Evolutionary conservation across 2,888 invertebrate species (phyloP).

Genomic region (Epirrhoe alternata): DNA sequence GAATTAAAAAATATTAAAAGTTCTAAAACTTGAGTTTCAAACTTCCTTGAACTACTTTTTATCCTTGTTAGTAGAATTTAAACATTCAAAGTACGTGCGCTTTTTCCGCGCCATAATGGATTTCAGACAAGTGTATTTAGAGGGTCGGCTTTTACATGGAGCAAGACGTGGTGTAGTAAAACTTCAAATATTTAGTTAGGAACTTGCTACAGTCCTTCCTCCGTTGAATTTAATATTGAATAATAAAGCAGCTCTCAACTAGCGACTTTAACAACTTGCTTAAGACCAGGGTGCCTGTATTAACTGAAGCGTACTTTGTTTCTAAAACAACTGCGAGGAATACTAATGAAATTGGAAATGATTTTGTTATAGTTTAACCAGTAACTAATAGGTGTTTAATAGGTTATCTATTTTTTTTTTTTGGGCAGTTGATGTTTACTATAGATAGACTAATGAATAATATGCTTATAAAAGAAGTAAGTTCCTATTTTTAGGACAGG

Average conservation of each 20-base stretch:
- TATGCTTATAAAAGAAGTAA: too few relatives aligned
- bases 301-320: constrained; percentile 59
- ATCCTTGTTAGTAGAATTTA: constrained; percentile 31
- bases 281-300: constrained; percentile 73
- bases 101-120: constrained; percentile 36
- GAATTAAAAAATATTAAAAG: constrained; percentile 20
- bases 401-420: neutral
- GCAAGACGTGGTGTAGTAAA: constrained; percentile 63
- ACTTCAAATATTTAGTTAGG: constrained; percentile 82
- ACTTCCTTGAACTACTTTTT: constrained; percentile 23
- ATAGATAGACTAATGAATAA: too few relatives aligned
- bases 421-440: neutral
- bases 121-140: constrained; percentile 40
- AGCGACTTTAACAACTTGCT: constrained; percentile 78
- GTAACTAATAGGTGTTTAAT: neutral
- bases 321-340: constrained; percentile 48
- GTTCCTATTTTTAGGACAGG: too few relatives aligned
- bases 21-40: constrained; percentile 14
- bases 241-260: constrained; percentile 81
- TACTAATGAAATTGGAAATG: constrained; percentile 44
- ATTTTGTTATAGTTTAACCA: constrained; percentile 1
- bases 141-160: constrained; percentile 56
- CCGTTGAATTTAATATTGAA: constrained; percentile 82
- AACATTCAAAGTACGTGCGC: constrained; percentile 24
- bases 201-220: constrained; percentile 76